phyloP scores from a whole-genome alignment of 2,113 vertebrate genomes.

The Sturnira hondurensis region DNA sequence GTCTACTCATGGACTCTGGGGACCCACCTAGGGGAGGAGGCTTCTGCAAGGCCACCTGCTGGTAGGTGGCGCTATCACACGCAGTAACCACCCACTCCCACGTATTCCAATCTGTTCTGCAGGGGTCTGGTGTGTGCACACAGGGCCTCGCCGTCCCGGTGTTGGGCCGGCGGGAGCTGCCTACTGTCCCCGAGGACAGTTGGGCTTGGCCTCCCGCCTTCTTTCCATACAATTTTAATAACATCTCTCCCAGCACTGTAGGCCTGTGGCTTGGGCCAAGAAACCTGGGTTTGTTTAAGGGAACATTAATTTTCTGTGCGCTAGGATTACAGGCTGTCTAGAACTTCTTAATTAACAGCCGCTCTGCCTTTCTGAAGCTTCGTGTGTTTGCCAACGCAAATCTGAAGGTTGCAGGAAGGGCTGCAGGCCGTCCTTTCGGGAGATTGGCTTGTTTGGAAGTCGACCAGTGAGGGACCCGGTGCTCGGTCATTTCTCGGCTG shows the following conservation, averaged over 20 bases:
- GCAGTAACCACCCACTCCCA: accelerated
- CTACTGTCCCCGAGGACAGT: neutral
- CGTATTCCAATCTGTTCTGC: accelerated
- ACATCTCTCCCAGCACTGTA: conserved; percentile 22
- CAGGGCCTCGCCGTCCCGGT: neutral
- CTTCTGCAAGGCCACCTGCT: neutral
- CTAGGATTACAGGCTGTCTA: conserved; percentile 43
- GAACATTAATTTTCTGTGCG: conserved; percentile 60
- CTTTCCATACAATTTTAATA: conserved; percentile 49
- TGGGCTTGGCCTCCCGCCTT: conserved; percentile 49
- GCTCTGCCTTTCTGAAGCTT: conserved; percentile 30
- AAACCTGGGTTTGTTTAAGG: conserved; percentile 63
- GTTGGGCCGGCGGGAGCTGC: neutral
- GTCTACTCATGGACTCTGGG: neutral
- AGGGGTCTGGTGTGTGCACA: accelerated
- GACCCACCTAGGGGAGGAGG: neutral
- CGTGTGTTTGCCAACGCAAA: conserved; percentile 31
- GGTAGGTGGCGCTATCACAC: neutral
- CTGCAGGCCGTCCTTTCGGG: neutral
- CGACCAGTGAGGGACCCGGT: neutral
- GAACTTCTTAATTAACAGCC: conserved; percentile 52
- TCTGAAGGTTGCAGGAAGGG: neutral
- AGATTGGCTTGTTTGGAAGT: neutral
- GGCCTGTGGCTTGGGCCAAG: conserved; percentile 26
- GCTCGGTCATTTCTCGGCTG: neutral